Evolutionary conservation across 1,140 invertebrate genomes (phyloP).

Genomic region (Globodera ellingtonae): DNA sequence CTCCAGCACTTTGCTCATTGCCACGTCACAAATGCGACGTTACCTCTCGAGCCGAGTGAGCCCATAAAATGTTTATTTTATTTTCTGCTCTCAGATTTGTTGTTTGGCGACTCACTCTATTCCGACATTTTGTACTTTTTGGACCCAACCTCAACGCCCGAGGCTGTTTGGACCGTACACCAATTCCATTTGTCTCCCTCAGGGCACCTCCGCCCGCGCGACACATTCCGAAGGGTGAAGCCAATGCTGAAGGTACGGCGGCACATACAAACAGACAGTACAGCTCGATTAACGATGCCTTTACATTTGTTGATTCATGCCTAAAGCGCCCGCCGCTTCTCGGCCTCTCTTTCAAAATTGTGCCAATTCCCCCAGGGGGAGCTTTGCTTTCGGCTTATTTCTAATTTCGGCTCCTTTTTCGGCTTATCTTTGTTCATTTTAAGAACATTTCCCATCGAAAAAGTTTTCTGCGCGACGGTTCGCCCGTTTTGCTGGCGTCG

Average conservation of each 20-base stretch:
- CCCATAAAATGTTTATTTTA: conserved; percentile 2
- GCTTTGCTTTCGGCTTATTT: no score
- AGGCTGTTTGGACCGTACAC: not conserved
- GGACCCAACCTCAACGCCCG: not conserved
- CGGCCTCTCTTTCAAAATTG: no score
- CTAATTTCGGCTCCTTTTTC: no score
- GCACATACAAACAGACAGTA: no score
- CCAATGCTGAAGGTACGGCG: not conserved
- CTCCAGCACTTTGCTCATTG: conserved; percentile 9
- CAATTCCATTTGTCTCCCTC: conserved; percentile 18
- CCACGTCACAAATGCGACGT: not conserved
- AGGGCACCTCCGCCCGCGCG: conserved; percentile 12
- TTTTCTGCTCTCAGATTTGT: conserved; percentile 1
- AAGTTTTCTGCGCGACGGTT: not conserved
- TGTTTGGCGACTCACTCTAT: conserved; percentile 20
- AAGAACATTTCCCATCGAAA: not conserved
- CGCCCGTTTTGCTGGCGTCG: conserved; percentile 11
- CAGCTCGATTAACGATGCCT: not conserved
- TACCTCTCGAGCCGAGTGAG: not conserved
- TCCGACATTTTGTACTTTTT: conserved; percentile 29
- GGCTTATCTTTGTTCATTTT: not conserved
- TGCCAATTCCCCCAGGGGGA: no score
- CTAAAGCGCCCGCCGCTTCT: no score
- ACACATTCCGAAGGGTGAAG: conserved; percentile 12
- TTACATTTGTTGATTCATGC: no score